Evolutionary conservation across 2,113 vertebrate genomes (phyloP), one percentile per base, ranked within the genome.

Genomic region (Phyllostomus discolor): DNA sequence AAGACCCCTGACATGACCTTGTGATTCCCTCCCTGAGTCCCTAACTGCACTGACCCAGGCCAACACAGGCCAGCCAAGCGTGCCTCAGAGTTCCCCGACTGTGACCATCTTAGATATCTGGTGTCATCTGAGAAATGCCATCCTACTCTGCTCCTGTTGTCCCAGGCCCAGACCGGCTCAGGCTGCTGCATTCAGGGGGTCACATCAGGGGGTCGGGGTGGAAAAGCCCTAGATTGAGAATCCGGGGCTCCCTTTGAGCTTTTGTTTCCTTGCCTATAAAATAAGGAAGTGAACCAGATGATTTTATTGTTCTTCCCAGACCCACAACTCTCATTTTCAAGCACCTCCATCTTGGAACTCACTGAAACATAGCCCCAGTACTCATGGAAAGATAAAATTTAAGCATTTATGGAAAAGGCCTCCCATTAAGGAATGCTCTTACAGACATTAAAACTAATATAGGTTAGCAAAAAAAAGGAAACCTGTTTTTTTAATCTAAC

Each of bases 21-120:
- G 0, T 4, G 22, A 7, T 22, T 50, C 26, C 2, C 14, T 52
- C 26, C 8, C n/a, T 4, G 1, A 0, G 1, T 28, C 82, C 43
- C 20, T 48, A 15, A n/a, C 50, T 35, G 72, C 31, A 4, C 54
- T 4, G 9, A 43, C 11, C 46, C 80, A 24, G 17, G 12, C 33
- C 57, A 9, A 2, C 12, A 10, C 9, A 22, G 35, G 48, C 48
- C 52, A 41, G 22, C 43, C 8, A 2, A 5, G 15, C 24, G 38
- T 54, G 35, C 28, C 52, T 75, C 35, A 14, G 12, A 17, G 28
- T 35, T 57, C 59, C 82, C 75, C 54, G 33, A 14, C 10, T n/a
- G 26, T 17, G 38, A 6, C 19, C 2, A 2, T 3, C 75, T 41
- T 52, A 38, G 43, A 46, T 22, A 1, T 50, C 31, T 17, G 7